Evolutionary conservation across 2,113 vertebrate species (phyloP), one percentile per base, ranked within the genome.

Genomic region (Rhinolophus sinicus): DNA sequence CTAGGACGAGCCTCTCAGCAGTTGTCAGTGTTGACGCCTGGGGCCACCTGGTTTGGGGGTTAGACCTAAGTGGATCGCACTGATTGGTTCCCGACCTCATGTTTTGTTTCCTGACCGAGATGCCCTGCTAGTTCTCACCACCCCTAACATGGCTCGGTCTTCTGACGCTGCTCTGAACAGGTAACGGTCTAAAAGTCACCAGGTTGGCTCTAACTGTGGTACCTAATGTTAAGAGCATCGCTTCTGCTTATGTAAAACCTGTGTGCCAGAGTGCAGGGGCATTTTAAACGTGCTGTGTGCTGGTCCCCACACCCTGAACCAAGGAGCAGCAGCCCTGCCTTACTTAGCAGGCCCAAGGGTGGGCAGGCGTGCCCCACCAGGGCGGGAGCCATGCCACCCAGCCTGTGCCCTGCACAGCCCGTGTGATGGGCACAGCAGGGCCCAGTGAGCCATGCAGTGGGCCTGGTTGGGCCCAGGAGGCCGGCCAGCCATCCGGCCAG

Each of bases 381-480:
- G 11, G 47, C 12, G 47, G 47, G 47, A 50, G 47, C 47, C 47
- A 50, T 13, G 47, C 47, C 47, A 1, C 6, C 58, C 1, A 4
- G 84, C 83, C 5, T 10, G 1, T 28, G 24, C n/a, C 22, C 73
- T 4, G 16, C 40, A 1, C 0, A 44, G 18, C 30, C 26, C 24
- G 4, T 6, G 30, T 18, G n/a, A 16, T 9, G 1, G 22, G 38
- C 30, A 26, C 24, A 1, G 82, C 2, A 3, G 7, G 70, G 35
- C 21, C 11, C 22, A 12, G 16, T 5, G 8, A 2, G 72, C 2
- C 3, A 0, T 3, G 2, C 8, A 3, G 28, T 6, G 7, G 4
- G 30, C 21, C 73, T 40, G 8, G 16, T 38, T 5, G 8, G 64
- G 83, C 30, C 5, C 52, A 38, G 60, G 73, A 11, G 52, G 73